Evolutionary conservation across 2,113 vertebrate genomes (phyloP).

Genomic region (Hyla sarda): DNA sequence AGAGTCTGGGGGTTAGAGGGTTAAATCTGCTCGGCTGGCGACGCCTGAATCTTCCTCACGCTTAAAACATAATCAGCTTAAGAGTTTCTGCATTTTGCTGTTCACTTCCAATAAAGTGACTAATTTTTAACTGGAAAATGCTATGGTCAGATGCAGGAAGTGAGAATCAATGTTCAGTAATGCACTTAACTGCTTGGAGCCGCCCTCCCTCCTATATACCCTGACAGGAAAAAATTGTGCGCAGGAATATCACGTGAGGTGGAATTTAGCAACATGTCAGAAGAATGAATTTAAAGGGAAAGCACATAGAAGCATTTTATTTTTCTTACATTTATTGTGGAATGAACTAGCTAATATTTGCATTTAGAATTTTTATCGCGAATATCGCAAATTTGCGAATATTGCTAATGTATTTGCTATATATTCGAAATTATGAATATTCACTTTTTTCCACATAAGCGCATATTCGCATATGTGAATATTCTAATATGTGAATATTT

Average conservation of each 20-base stretch:
- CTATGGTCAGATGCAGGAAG: constrained; percentile 34
- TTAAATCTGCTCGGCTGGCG: neutral
- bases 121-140: constrained; percentile 48
- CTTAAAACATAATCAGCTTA: constrained; percentile 24
- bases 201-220: neutral
- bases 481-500: no score
- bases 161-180: constrained; percentile 41
- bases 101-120: constrained; percentile 48
- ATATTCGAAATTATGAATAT: no score
- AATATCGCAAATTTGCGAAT: no score
- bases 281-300: neutral
- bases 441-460: no score
- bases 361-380: no score
- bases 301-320: neutral
- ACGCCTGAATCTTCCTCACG: neutral
- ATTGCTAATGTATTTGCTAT: no score
- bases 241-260: neutral
- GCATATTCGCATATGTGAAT: no score
- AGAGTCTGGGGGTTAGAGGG: neutral
- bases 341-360: no score
- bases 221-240: neutral
- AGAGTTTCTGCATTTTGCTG: constrained; percentile 12
- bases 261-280: constrained; percentile 17
- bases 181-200: constrained; percentile 28
- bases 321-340: no score